Base-by-base conservation (phyloP, 2,888 invertebrate genomes). In the Brenthis daphne region DNA sequence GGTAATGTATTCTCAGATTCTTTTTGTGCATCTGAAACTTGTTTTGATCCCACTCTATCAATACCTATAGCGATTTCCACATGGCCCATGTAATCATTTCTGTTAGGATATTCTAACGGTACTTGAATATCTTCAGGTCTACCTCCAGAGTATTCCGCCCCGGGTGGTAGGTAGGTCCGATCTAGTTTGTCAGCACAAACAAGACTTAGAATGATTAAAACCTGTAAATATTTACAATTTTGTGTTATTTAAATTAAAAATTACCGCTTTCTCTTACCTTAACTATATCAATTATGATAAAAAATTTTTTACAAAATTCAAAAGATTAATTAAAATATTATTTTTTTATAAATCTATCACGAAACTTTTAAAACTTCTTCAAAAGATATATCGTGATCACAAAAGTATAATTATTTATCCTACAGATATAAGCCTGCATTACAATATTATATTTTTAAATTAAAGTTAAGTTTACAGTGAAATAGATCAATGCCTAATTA, bases 101-200 rank as follows among this genome's bases (percentile, higher is more conserved):
- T 76, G 1, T 74, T 71, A 0, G 77, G 63, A 56, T 76, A 77
- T 73, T 85, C 82, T 6, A 87, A 74, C 4, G 89, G 89, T 6
- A 75, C 76, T 66, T 84, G 77, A 14, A 86, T 78, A 16, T 80
- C 82, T 37, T 79, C 85, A 64, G 81, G 78, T 2, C 76, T 79
- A 13, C 90, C 89, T 57, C 87, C 90, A 71, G 90, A 73, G 61
- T 78, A 80, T 69, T 85, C 79, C 1, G 87, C 83, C 68, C 85
- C 86, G 1, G 85, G 83, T 48, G 91, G 90, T 50, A 90, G 82
- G 57, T 90, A 91, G 1, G 79, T 82, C 57, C 85, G 79, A 66
- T 88, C 85, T 33, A 90, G 72, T 73, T 89, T 89, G 43, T 88
- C 88, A 3, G 84, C 74, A 20, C 77, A 75, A 16, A 75, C 79